phyloP scores from a whole-genome alignment of 1,140 invertebrate genomes.

The Acarapis woodi region DNA sequence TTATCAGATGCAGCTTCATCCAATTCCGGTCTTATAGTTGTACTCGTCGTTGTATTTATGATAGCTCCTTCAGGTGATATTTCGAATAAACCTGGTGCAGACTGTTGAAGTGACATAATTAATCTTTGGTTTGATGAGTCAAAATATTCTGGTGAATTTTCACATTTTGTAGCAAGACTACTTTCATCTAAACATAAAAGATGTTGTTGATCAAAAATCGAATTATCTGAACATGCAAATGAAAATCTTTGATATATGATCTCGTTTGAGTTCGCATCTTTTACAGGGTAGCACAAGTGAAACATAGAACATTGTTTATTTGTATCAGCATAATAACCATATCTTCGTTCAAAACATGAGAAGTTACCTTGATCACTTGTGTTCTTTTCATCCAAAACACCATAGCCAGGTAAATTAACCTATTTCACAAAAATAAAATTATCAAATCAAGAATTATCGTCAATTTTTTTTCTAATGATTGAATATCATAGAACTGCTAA shows the following conservation, averaged over 20 bases:
- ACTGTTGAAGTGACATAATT: constrained; percentile 1
- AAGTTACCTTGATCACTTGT: not conserved
- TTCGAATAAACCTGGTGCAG: not conserved
- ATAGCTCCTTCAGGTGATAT: not conserved
- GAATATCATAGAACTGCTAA: no score
- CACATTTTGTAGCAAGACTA: not conserved
- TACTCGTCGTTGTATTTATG: no score
- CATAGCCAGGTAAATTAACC: constrained; percentile 5
- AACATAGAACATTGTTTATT: constrained; percentile 12
- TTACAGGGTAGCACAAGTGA: constrained; percentile 13
- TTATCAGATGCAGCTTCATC: no score
- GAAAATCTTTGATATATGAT: constrained; percentile 6
- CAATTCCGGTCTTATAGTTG: no score
- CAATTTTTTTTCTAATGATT: no score
- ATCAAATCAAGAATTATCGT: no score
- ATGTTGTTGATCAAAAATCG: constrained; percentile 5
- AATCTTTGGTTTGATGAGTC: not conserved
- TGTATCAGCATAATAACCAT: constrained; percentile 14
- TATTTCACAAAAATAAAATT: no score
- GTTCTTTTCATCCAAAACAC: constrained; percentile 6
- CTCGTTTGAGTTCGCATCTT: not conserved
- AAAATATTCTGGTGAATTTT: constrained; percentile 1
- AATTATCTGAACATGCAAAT: constrained; percentile 4
- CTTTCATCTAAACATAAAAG: constrained; percentile 4
- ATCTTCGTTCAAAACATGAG: constrained; percentile 3